Evolutionary conservation across 2,888 invertebrate genomes (phyloP).

Genomic region (Metopia argyrocephala): DNA sequence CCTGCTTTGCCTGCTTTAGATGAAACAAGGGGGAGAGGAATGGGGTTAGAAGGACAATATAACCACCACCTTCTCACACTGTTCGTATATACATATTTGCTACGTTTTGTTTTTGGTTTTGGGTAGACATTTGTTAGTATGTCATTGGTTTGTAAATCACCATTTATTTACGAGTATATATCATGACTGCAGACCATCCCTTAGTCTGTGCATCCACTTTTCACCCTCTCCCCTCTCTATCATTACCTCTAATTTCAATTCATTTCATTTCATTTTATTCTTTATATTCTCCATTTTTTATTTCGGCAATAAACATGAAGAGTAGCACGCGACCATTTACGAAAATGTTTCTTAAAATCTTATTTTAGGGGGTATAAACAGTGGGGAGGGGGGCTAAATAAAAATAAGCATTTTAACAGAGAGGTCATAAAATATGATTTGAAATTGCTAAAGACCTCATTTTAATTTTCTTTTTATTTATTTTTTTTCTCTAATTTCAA

Average conservation of each 20-base stretch:
- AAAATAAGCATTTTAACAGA: not conserved
- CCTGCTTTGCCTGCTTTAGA: no score
- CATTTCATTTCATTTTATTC: conserved; percentile 25
- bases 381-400: not conserved
- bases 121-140: conserved; percentile 52
- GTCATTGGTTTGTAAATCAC: conserved; percentile 64
- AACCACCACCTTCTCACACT: not conserved
- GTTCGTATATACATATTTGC: no score
- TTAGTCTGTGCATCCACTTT: not conserved
- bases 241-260: conserved; percentile 16
- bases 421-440: conserved; percentile 26
- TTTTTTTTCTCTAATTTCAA: not conserved
- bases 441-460: conserved; percentile 41
- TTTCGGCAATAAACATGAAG: conserved; percentile 56
- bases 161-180: conserved; percentile 3
- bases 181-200: conserved; percentile 34
- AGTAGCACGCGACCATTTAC: conserved; percentile 63
- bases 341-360: conserved; percentile 20
- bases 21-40: not conserved
- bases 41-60: not conserved
- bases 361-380: not conserved
- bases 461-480: not conserved
- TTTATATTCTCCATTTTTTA: no score
- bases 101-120: not conserved
- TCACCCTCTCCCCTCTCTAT: not conserved